A percentile compares a stretch with the other conserved stretches of the same genome.
Conservation (phyloP, 1,140 invertebrate species). For the Macrobrachium nipponense region DNA sequence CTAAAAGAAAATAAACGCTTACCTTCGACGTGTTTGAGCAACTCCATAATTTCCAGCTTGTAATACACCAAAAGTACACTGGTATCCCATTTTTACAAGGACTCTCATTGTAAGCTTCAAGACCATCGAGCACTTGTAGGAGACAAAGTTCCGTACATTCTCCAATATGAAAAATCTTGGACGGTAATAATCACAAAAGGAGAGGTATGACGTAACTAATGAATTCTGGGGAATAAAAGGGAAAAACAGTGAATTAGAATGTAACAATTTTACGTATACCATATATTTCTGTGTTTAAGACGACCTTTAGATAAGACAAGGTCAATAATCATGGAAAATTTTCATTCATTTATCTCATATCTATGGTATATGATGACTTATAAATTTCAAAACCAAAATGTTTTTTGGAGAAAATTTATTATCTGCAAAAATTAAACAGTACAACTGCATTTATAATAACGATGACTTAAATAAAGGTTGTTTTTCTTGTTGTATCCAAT, state of each 20-base stretch:
- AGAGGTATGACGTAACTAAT: conserved; percentile 84
- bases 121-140: conserved; percentile 83
- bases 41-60: conserved; percentile 90
- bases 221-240: conserved; percentile 76
- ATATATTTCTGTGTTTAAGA: no score
- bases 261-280: no score
- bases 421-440: no score
- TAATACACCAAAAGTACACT: conserved; percentile 86
- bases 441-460: no score
- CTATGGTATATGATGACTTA: no score
- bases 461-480: no score
- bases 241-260: background rate
- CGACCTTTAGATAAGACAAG: no score
- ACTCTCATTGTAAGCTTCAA: conserved; percentile 84
- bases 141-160: conserved; percentile 89
- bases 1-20: conserved; percentile 23
- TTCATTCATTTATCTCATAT: no score
- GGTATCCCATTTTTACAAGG: conserved; percentile 86
- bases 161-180: conserved; percentile 88
- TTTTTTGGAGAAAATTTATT: no score
- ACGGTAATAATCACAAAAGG: conserved; percentile 88
- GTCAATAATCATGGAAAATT: no score
- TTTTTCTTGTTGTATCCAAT: no score
- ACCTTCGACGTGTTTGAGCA: conserved; percentile 83
- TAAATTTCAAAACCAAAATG: no score